Conservation (phyloP, 2,113 vertebrate genomes). For the Sander vitreus region DNA sequence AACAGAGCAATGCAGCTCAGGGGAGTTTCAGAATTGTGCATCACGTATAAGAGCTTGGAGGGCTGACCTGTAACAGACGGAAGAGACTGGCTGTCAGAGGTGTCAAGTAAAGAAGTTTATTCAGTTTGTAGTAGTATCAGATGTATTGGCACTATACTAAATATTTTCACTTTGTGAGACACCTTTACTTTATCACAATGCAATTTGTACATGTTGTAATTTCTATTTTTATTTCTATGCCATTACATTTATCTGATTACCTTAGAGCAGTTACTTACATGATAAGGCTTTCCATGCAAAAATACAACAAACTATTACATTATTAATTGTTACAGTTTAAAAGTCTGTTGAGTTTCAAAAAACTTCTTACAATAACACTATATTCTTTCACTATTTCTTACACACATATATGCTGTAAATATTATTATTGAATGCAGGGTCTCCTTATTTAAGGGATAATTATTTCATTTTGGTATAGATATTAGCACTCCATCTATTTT, state of each 20-base stretch:
- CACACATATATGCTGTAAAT: background rate
- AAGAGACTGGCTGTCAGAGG: background rate
- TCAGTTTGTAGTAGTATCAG: background rate
- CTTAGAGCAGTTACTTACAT: background rate
- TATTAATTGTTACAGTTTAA: background rate
- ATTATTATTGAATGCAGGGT: background rate
- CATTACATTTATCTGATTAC: background rate
- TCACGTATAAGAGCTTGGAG: slow-evolving; percentile 94
- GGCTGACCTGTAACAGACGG: slow-evolving; percentile 88
- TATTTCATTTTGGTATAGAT: background rate
- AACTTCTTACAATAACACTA: background rate
- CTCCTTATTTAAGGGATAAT: background rate
- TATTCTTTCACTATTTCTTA: background rate
- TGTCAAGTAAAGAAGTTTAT: background rate
- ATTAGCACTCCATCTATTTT: background rate
- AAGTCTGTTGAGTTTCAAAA: background rate
- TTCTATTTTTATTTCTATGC: background rate
- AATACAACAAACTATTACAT: background rate
- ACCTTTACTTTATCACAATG: background rate
- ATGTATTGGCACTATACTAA: background rate
- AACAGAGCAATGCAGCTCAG: slow-evolving; percentile 96
- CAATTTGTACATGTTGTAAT: background rate
- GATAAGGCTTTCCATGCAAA: background rate
- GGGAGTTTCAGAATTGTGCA: slow-evolving; percentile 97
- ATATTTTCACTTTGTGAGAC: background rate